Evolutionary conservation across 2,888 invertebrate genomes (phyloP), one percentile per base, ranked within the genome.

Genomic region (Drosophila anceps): DNA sequence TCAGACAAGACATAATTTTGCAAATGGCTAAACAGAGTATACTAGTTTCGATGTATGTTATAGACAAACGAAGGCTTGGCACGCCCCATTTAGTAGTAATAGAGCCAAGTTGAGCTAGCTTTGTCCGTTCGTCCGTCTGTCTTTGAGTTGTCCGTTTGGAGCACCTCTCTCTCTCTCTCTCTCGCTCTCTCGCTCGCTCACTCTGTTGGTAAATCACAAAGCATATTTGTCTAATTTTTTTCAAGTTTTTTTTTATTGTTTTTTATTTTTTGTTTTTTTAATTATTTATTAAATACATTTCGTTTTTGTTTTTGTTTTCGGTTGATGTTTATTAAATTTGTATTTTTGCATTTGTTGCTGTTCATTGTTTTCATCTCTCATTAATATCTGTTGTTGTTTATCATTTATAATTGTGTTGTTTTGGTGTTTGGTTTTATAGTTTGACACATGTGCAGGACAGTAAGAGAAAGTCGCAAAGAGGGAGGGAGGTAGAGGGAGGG

Each of bases 271-370:
- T 15, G 24, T 24, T 37, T 15, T 61, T 67, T 71, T 87, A 89
- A 71, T 82, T 89, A 48, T 48, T 84, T 84, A 87, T 89, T 84
- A 87, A 89, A 84, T 84, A 89, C 88, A 89, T 84, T 89, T 84
- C 73, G 85, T 82, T 74, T 64, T 82, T 53, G 31, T 55, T 67
- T 75, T 54, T 61, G 27, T 51, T 63, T 50, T 50, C 50, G 43
- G 55, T 65, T 53, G 59, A 55, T 50, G 57, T 74, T 65, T 70
- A 69, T 73, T 81, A 73, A 81, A 79, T 79, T 79, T 78, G 78
- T 79, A 77, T 54, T 54, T 50, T 39, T 80, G 81, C 69, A 65
- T 70, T 73, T 81, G 68, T 67, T 79, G 74, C 78, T 73, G 78
- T 78, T 81, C 78, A 81, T 81, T 81, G 73, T 76, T 84, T 80